Evolutionary conservation across 2,888 invertebrate species (phyloP), one percentile per base, ranked within the genome.

Genomic region (Homarus gammarus): DNA sequence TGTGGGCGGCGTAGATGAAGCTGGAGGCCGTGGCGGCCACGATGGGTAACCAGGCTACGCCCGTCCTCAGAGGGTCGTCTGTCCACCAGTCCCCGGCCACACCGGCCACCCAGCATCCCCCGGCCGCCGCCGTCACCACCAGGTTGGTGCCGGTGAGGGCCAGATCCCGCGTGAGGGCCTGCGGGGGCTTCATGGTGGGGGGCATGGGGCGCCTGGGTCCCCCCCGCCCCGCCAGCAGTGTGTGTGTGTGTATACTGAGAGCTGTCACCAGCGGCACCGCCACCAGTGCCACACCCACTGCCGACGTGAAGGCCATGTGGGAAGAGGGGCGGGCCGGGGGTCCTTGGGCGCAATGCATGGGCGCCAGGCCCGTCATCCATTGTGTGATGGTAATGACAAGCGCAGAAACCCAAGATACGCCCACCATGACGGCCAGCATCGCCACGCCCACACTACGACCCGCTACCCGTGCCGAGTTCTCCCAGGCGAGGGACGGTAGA

Each of bases 1-100:
- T 94, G 93, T 96, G 96, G n/a, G 95, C 90, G 22, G 85, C 91
- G 86, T 91, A 91, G 1, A 91, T 72, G 88, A 91, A 91, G 31
- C 90, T 87, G 70, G 88, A 79, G 31, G 90, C 70, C 31, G 91
- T 88, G 38, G 91, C 90, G 22, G 91, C 91, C 22, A 79, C 85
- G 12, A 90, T 72, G n/a, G 90, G 91, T 10, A 90, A 83, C 90
- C 90, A 90, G 56, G 86, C 87, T 33, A 87, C 90, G 36, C 86
- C 82, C 6, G 51, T 31, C 31, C 72, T 51, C 15, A 91, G 40
- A 15, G 84, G 72, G 27, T 86, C 75, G 15, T 83, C 78, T 3
- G 75, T 84, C 87, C 89, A 86, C 87, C 87, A 90, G 77, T 90
- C 91, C 18, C 79, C 72, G 44, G 88, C 87, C 49, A 91, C 77